Base-by-base conservation (phyloP, 2,888 invertebrate genomes). In the Troides oblongomaculatus region DNA sequence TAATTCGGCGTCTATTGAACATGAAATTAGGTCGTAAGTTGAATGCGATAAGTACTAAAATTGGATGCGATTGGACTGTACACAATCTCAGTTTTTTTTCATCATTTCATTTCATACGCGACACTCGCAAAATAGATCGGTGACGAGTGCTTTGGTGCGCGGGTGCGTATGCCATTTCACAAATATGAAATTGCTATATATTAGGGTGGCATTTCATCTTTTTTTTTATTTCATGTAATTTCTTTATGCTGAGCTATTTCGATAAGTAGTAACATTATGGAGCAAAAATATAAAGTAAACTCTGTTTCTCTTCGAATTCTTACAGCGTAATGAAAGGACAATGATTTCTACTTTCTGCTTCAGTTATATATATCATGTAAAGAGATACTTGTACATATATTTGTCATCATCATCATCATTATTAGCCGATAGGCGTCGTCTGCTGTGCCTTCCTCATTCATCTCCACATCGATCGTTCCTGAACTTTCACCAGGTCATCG, bases 101-200 rank as follows among this genome's bases (percentile, higher is more conserved):
- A 64, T 88, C 88, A 90, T 91, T 88, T 87, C 87, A 90, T 92
- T 90, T 90, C 88, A 89, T 89, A 88, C 88, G 87, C 88, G 87
- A 90, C 88, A 87, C 89, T 88, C 86, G 81, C 86, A 84, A 88
- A 89, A 90, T 90, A 87, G 88, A 91, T 90, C 88, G 86, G 86
- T 90, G 90, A 88, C 90, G 90, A 88, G 85, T 82, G 83, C 84
- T 80, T 73, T 78, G 77, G 76, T 76, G 78, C 82, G 80, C 82
- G 77, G 74, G 76, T 78, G 81, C 78, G 80, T 81, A 77, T 79
- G 84, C 86, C 89, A 89, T 90, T 90, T 91, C 85, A 85, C 83
- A 87, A 90, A 90, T 89, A 90, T 90, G 87, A 88, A 90, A 91
- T 90, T 87, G 88, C 88, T 84, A 78, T 82, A 81, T 79, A 82